These are phyloP conservation scores for Papio anubis DNA, from an alignment of 2,113 vertebrate species.

Conservation along the genomic window DNA sequence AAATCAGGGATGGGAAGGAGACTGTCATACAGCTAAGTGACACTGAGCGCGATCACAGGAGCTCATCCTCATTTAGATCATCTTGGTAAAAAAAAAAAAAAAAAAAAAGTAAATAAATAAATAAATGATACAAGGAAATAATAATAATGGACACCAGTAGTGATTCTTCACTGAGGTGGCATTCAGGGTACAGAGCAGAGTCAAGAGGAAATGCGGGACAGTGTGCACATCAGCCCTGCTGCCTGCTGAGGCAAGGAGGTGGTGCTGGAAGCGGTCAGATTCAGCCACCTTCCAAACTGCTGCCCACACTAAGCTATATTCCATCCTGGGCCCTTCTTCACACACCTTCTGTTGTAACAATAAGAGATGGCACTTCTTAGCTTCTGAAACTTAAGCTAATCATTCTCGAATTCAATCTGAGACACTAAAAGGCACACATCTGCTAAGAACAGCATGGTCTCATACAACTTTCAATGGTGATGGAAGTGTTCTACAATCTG, in stretches of 20 bases:
- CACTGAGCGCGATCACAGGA: not conserved
- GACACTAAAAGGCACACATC: not conserved
- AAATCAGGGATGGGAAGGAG: not conserved
- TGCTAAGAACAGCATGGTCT: not conserved
- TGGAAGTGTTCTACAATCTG: not conserved
- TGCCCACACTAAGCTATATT: too few relatives aligned
- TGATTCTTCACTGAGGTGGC: constrained; percentile 45
- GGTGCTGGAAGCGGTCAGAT: not conserved
- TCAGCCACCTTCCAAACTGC: not conserved
- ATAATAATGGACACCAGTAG: constrained; percentile 53
- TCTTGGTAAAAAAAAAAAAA: too few relatives aligned
- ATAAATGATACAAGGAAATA: constrained; percentile 49
- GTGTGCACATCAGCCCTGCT: not conserved
- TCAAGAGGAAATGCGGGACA: not conserved
- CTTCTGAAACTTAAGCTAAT: not conserved
- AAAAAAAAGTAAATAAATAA: too few relatives aligned
- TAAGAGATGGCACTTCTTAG: not conserved
- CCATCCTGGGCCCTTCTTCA: not conserved
- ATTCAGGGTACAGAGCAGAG: constrained; percentile 36
- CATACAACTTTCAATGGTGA: not conserved
- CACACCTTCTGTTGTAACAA: not conserved
- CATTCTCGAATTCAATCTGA: not conserved
- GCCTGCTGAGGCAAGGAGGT: not conserved
- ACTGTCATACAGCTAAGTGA: not conserved
- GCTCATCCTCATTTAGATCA: too few relatives aligned